Evolutionary conservation across 2,888 invertebrate genomes (phyloP).

Genomic region (Eudasyphora cyanicolor): DNA sequence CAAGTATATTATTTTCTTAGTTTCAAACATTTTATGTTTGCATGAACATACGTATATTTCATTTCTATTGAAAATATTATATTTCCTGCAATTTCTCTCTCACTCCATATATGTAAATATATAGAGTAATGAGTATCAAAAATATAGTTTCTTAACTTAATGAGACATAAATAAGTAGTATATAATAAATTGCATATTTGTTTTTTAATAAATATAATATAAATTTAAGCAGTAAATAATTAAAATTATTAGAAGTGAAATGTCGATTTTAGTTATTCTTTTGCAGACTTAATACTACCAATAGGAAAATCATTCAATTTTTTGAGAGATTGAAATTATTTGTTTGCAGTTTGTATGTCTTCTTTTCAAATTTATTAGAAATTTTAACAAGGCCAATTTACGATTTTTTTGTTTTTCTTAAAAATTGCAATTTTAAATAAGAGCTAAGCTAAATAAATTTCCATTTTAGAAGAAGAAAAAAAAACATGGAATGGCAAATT

Average conservation of each 20-base stretch:
- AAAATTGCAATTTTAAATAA: constrained; percentile 64
- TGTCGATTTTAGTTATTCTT: background rate
- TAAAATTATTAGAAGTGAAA: constrained; percentile 23
- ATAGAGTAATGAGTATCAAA: constrained; percentile 9
- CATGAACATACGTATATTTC: no score
- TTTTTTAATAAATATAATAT: constrained; percentile 22
- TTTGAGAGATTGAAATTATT: background rate
- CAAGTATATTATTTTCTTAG: no score
- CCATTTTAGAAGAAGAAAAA: background rate
- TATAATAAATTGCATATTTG: constrained; percentile 28
- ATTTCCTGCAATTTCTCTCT: no score
- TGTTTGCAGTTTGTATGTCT: background rate
- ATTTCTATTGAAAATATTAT: no score
- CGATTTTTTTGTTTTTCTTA: constrained; percentile 11
- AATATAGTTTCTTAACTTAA: constrained; percentile 26
- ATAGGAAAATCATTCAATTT: constrained; percentile 15
- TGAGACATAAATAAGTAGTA: no score
- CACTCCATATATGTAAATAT: no score
- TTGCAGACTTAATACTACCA: constrained; percentile 57
- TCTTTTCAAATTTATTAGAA: constrained; percentile 39
- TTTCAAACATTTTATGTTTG: no score
- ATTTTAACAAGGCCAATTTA: constrained; percentile 8
- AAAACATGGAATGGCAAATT: background rate
- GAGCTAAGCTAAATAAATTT: background rate
- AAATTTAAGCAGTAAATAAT: constrained; percentile 6